These are phyloP conservation scores for Papilio polytes DNA, from an alignment of 1,140 invertebrate species.

Conservation along the genomic window DNA sequence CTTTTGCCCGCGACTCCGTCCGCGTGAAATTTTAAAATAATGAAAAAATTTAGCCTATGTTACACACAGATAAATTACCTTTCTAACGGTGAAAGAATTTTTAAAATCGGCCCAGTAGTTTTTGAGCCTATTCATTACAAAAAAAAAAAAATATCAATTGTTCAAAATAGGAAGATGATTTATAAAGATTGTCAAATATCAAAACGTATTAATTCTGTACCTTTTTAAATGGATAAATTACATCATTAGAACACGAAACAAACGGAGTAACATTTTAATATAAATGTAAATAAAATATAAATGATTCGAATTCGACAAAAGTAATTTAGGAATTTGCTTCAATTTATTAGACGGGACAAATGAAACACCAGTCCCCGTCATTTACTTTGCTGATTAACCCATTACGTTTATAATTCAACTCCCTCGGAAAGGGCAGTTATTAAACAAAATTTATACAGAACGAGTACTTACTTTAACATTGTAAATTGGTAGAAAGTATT, in stretches of 20 bases:
- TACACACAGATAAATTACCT: too few species aligned
- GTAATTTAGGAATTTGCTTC: slow-evolving; percentile 37
- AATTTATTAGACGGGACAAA: slow-evolving; percentile 39
- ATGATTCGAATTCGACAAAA: slow-evolving; percentile 29
- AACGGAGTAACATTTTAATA: slow-evolving; percentile 1
- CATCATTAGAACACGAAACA: background rate
- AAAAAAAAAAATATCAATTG: too few species aligned
- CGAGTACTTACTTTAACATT: slow-evolving; percentile 8
- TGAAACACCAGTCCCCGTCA: slow-evolving; percentile 37
- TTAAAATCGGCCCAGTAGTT: too few species aligned
- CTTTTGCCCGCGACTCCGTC: too few species aligned
- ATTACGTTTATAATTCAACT: slow-evolving; percentile 38
- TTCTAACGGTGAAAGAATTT: too few species aligned
- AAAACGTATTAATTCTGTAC: too few species aligned
- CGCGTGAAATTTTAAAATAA: too few species aligned
- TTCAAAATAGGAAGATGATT: too few species aligned
- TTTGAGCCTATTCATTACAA: too few species aligned
- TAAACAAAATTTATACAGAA: slow-evolving; percentile 33
- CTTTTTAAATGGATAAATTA: slow-evolving; percentile 13
- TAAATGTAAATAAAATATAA: slow-evolving; percentile 34
- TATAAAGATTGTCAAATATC: too few species aligned
- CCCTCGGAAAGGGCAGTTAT: slow-evolving; percentile 28
- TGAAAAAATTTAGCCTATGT: too few species aligned
- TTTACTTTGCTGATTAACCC: slow-evolving; percentile 40
- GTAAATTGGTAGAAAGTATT: too few species aligned